A percentile compares a stretch with the other conserved stretches of the same genome.
phyloP scores from a whole-genome alignment of 2,113 vertebrate species.

The Heterotilapia buettikoferi region DNA sequence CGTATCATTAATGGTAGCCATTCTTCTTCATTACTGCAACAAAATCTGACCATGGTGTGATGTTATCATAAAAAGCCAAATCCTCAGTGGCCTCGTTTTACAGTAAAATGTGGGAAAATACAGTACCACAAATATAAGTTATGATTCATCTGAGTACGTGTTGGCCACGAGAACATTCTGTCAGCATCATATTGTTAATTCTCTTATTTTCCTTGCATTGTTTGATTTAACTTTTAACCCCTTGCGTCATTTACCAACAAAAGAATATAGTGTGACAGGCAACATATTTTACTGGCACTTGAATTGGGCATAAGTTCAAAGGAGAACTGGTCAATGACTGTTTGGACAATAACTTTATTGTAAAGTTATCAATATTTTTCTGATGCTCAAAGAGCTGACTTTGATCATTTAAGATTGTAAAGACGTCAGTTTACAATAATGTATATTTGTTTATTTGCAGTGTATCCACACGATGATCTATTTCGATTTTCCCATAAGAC shows the following conservation, averaged over 20 bases:
- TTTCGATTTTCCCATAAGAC: neutral
- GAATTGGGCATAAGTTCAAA: neutral
- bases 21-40: neutral
- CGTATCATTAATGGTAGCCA: neutral
- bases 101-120: neutral
- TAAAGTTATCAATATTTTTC: neutral
- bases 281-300: neutral
- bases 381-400: neutral
- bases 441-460: neutral
- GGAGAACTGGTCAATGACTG: neutral
- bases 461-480: neutral
- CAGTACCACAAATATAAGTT: neutral
- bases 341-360: neutral
- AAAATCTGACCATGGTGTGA: neutral
- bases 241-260: constrained; percentile 11
- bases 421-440: neutral
- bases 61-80: neutral
- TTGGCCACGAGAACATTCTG: neutral
- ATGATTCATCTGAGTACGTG: neutral
- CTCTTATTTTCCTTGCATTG: constrained; percentile 42
- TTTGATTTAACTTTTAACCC: constrained; percentile 46
- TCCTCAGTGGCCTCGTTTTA: neutral
- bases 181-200: constrained; percentile 19
- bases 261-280: neutral
- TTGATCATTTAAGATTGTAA: neutral